These are phyloP conservation scores for Physella acuta DNA, from an alignment of 1,140 invertebrate species.

Conservation along the genomic window DNA sequence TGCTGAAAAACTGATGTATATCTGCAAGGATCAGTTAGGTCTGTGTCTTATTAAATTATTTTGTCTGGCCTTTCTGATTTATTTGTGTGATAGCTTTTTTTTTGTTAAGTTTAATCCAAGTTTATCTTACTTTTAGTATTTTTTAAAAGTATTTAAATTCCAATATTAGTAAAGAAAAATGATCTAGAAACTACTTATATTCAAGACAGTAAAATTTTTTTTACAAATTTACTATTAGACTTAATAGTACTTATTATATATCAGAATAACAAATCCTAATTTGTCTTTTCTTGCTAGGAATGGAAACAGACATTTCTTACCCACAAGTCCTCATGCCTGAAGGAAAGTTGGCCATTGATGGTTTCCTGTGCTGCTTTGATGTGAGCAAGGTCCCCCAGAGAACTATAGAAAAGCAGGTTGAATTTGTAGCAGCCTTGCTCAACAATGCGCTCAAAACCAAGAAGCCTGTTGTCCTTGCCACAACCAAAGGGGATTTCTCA, in stretches of 20 bases:
- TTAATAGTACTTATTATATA: no score
- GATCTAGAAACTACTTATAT: no score
- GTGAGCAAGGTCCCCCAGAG: slow-evolving; percentile 81
- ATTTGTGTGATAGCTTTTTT: background rate
- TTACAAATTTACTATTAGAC: no score
- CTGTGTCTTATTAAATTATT: slow-evolving; percentile 51
- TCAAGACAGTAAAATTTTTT: no score
- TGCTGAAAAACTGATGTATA: slow-evolving; percentile 97
- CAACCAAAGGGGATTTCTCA: slow-evolving; percentile 94
- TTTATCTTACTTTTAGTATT: background rate
- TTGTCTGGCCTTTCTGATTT: no score
- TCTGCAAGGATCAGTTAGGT: slow-evolving; percentile 96
- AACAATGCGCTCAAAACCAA: slow-evolving; percentile 66
- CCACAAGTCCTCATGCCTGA: slow-evolving; percentile 92
- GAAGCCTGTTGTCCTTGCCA: slow-evolving; percentile 91
- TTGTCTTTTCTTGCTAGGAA: slow-evolving; percentile 40
- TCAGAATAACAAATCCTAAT: no score
- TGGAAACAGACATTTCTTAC: slow-evolving; percentile 86
- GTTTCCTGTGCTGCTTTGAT: slow-evolving; percentile 94
- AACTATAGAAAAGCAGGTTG: slow-evolving; percentile 71
- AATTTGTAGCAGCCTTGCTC: slow-evolving; percentile 53
- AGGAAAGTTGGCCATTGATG: slow-evolving; percentile 90
- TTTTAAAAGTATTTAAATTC: background rate
- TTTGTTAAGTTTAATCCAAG: background rate
- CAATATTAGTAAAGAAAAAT: background rate